A percentile compares a stretch with the other conserved stretches of the same genome.
phyloP scores from a whole-genome alignment of 2,888 invertebrate genomes.

The Ichneumoninae sp. region DNA sequence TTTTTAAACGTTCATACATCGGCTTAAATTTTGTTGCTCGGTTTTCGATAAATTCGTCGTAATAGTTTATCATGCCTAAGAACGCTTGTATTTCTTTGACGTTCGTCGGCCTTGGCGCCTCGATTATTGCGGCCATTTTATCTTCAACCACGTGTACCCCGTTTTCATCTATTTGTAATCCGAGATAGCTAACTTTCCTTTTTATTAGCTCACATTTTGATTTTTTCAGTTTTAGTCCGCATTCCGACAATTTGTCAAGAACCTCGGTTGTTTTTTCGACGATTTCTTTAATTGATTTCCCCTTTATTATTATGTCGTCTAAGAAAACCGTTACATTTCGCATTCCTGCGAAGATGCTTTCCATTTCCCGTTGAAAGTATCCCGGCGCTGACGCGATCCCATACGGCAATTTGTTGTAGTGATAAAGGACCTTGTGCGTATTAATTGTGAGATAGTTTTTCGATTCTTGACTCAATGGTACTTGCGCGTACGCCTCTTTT shows the following conservation, averaged over 20 bases:
- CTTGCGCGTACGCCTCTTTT: conserved; percentile 39
- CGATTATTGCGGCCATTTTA: conserved; percentile 15
- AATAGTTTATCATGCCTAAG: conserved; percentile 37
- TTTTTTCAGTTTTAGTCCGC: conserved; percentile 29
- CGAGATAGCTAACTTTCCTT: conserved; percentile 17
- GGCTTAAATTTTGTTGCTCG: conserved; percentile 14
- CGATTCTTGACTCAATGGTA: conserved; percentile 45
- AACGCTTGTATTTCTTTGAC: conserved; percentile 34
- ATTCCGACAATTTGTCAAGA: conserved; percentile 31
- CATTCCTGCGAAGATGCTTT: conserved; percentile 48
- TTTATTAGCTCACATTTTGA: conserved; percentile 25
- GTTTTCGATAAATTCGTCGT: conserved; percentile 32
- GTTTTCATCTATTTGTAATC: not conserved
- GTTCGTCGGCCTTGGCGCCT: conserved; percentile 6
- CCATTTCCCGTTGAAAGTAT: conserved; percentile 57
- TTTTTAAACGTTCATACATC: conserved; percentile 21
- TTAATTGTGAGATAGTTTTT: conserved; percentile 47
- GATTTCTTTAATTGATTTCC: conserved; percentile 9
- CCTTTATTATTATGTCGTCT: conserved; percentile 55
- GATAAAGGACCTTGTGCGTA: conserved; percentile 61
- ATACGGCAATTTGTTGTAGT: conserved; percentile 43
- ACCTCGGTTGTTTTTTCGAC: conserved; percentile 29
- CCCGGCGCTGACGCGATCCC: conserved; percentile 59
- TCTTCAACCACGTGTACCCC: not conserved
- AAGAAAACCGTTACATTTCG: conserved; percentile 41